Base-by-base conservation (phyloP, 2,113 vertebrate genomes). In the Bagarius yarrelli region DNA sequence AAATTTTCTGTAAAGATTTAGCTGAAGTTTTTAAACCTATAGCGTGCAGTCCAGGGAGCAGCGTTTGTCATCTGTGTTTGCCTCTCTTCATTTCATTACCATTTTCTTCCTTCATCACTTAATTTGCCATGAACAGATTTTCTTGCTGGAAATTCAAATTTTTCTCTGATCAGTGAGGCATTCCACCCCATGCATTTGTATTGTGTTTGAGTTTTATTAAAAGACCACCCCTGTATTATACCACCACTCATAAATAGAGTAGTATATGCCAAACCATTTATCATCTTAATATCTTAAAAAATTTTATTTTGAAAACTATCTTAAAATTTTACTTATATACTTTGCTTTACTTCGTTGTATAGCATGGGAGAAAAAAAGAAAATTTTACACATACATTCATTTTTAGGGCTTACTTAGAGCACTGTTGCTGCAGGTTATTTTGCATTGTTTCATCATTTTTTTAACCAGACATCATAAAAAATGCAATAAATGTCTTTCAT, bases 51-150 rank as follows among this genome's bases (percentile, higher is more conserved):
- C 90, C 91, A 91, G 93, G 94, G 95, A 94, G 91, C 92, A 92
- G 93, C 91, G 91, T 95, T 96, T 95, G 93, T 94, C 94, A 96
- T 94, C 94, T 92, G 90, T 88, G 92, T 95, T 94, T 95, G 94
- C 94, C 94, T 50, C 61, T 96, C 79, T 76, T 52, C 76, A 73
- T 95, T 93, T 95, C 94, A 94, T 95, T 94, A 94, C 94, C 94
- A 94, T 95, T 95, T 95, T 95, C 95, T 95, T 95, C 94, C 94
- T 95, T 94, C 94, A 91, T 94, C 95, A 94, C 95, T 95, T 98
- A 98, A 99, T 98, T 98, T 95, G 91, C 96, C 96, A 94, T 98
- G 97, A 99, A 98, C 98, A 99, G 97, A 97, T 98, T 98, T 97
- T 96, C 97, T 98, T 96, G 96, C 95, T 97, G 96, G 96, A 98